Evolutionary conservation across 2,797 vertebrate genomes (phyloP), one percentile per base, ranked within the genome.

Genomic region (Eleutherodactylus coqui): DNA sequence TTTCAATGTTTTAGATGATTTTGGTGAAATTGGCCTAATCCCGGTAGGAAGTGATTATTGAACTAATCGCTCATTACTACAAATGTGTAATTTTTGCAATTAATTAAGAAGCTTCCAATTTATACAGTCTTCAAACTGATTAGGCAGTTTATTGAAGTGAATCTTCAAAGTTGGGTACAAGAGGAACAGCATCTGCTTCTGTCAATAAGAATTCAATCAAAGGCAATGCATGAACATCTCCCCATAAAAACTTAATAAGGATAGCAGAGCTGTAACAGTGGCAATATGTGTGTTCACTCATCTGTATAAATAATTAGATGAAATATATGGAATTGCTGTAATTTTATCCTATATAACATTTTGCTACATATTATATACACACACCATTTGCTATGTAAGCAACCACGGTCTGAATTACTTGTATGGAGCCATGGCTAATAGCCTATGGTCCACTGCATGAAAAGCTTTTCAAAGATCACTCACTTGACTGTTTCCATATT

Each of bases 161-260:
- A 58, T 73, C 81, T 83, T 83, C 49, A 73, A 83, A 73, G 81
- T 53, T 24, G 16, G 49, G 49, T 73, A 58, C 32, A 27, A 29
- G 69, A 55, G 24, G 14, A 73, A 55, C 47, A 83, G 81, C 47
- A 73, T 83, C 81, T 83, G 81, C 69, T 83, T 83, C 79, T 38
- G 79, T 82, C 81, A 83, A 83, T 83, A 53, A 73, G 34, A 83
- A 83, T 83, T 73, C 81, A 83, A 55, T 58, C 69, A 34, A 29
- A 55, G 53, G 21, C 21, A 41, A 2, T 72, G 69, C 69, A 72
- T 1, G 14, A 43, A 36, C 34, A 72, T 72, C 69, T n/a, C 21
- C 27, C 67, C 24, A 72, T 43, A n/a, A 72, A 43, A 72, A 72
- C 8, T 1, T 36, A 69, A 69, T 13, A 41, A 41, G 5, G 6